Conservation (phyloP, 1,140 invertebrate genomes). For the Steinernema feltiae region DNA sequence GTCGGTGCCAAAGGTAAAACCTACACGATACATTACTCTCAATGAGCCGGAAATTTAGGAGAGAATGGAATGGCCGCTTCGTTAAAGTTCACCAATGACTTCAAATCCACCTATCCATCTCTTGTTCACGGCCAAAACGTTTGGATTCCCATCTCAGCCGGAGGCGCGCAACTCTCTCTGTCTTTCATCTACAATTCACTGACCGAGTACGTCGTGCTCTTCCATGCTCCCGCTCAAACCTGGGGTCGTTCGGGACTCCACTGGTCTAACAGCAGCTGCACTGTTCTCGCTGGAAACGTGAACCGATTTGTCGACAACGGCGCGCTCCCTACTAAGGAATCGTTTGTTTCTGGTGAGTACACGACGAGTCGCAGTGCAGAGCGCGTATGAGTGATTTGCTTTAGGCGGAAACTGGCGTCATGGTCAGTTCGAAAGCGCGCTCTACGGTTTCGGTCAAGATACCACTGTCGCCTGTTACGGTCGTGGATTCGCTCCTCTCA, state of each 20-base stretch:
- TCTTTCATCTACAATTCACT: slow-evolving; percentile 26
- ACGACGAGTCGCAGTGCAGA: neutral
- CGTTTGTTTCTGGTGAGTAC: slow-evolving; percentile 24
- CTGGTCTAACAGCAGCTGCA: slow-evolving; percentile 37
- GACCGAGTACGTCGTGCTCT: slow-evolving; percentile 34
- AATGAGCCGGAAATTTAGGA: neutral
- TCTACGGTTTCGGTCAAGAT: slow-evolving; percentile 30
- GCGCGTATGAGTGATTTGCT: neutral
- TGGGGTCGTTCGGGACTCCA: slow-evolving; percentile 36
- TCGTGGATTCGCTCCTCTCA: slow-evolving; percentile 34
- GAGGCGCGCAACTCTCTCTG: slow-evolving; percentile 20
- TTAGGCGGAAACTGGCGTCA: slow-evolving; percentile 34
- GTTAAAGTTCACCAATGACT: neutral
- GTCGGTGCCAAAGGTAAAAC: slow-evolving; percentile 25
- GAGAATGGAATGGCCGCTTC: neutral
- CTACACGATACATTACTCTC: neutral
- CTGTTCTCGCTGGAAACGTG: slow-evolving; percentile 31
- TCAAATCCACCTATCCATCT: neutral
- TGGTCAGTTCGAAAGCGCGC: slow-evolving; percentile 33
- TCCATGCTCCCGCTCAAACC: slow-evolving; percentile 30
- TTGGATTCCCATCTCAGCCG: slow-evolving; percentile 17
- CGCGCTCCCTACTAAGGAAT: slow-evolving; percentile 21
- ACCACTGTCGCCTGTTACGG: slow-evolving; percentile 37
- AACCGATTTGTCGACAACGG: slow-evolving; percentile 18
- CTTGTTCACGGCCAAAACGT: neutral